These are phyloP conservation scores for Eurosta solidaginis DNA, from an alignment of 1,140 invertebrate genomes.

Conservation along the genomic window DNA sequence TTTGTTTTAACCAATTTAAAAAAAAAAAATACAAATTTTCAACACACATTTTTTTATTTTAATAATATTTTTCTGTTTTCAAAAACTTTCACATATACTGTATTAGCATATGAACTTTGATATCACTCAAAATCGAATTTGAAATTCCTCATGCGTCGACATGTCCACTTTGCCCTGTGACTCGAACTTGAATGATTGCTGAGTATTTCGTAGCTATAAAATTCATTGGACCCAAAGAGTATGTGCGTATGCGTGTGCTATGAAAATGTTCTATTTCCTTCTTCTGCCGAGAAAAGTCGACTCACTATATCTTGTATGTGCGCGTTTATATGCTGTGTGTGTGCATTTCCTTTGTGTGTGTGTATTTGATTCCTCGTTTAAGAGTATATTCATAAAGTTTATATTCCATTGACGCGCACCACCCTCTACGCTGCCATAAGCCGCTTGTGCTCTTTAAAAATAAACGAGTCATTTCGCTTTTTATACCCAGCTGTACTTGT, in stretches of 20 bases:
- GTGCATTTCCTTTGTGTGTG: neutral
- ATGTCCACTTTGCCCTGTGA: slow-evolving; percentile 47
- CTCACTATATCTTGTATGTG: neutral
- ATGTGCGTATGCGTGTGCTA: neutral
- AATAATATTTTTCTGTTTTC: neutral
- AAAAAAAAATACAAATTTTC: neutral
- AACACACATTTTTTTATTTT: neutral
- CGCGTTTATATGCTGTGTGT: neutral
- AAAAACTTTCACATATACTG: neutral
- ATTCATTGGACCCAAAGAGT: neutral
- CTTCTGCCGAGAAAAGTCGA: neutral
- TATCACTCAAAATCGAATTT: neutral
- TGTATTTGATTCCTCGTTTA: neutral
- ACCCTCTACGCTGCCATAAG: slow-evolving; percentile 20
- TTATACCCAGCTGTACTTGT: too few relatives aligned
- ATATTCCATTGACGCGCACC: slow-evolving; percentile 55
- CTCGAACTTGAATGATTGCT: slow-evolving; percentile 56
- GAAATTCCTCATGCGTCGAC: neutral
- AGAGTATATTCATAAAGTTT: slow-evolving; percentile 48
- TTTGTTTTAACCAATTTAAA: neutral
- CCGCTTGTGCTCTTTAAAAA: neutral
- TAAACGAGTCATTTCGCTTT: neutral
- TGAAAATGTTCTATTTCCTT: neutral
- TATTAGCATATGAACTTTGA: neutral
- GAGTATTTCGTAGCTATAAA: slow-evolving; percentile 36